A percentile compares a stretch with the other conserved stretches of the same genome.
These are phyloP conservation scores for Lagenorhynchus albirostris DNA, from an alignment of 2,113 vertebrate species.

Conservation along the genomic window DNA sequence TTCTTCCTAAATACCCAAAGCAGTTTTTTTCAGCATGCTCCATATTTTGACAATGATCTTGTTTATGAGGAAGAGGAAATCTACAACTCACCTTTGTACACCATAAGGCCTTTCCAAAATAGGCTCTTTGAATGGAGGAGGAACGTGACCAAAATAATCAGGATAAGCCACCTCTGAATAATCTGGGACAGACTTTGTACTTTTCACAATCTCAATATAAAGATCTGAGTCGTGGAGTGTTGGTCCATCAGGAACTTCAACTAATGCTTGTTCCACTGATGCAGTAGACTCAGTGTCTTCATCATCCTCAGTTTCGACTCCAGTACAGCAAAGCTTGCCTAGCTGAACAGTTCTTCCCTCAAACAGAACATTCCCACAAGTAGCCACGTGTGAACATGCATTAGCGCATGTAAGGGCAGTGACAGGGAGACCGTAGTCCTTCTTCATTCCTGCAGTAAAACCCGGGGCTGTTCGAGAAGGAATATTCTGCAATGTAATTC, in stretches of 20 bases:
- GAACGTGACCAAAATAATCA: constrained; percentile 97
- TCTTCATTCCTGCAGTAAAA: constrained; percentile 62
- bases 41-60: not conserved
- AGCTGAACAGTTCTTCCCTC: constrained; percentile 83
- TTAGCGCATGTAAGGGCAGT: constrained; percentile 72
- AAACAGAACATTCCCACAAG: constrained; percentile 81
- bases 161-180: constrained; percentile 98
- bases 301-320: constrained; percentile 87
- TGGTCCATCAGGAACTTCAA: constrained; percentile 89
- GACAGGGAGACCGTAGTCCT: constrained; percentile 73
- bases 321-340: constrained; percentile 85
- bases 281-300: constrained; percentile 85
- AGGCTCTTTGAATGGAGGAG: constrained; percentile 91
- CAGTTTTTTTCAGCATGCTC: not conserved
- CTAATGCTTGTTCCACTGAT: constrained; percentile 81
- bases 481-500: constrained; percentile 81
- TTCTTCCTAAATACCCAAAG: constrained; percentile 12
- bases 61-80: not conserved
- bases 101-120: constrained; percentile 95
- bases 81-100: constrained; percentile 92
- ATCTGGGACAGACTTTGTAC: constrained; percentile 90
- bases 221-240: constrained; percentile 95
- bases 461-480: constrained; percentile 64
- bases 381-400: constrained; percentile 75
- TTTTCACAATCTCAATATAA: constrained; percentile 95